A percentile compares a stretch with the other conserved stretches of the same genome.
These are phyloP conservation scores for Allolobophora icterica DNA, from an alignment of 2,888 invertebrate species.

Conservation along the genomic window DNA sequence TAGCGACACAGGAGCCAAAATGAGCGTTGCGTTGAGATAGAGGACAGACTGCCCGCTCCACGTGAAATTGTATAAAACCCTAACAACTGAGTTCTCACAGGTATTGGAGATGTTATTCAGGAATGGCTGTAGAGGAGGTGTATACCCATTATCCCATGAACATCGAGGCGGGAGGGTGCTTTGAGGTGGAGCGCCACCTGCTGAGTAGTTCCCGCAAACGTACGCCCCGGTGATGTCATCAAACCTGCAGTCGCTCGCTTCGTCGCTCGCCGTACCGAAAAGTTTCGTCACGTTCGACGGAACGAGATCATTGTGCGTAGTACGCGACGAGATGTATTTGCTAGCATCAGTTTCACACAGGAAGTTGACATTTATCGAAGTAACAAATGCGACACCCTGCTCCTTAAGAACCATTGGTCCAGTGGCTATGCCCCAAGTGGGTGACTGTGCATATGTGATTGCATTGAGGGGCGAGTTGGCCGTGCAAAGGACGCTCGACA, in stretches of 20 bases:
- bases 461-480: constrained; percentile 53
- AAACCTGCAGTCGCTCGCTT: constrained; percentile 40
- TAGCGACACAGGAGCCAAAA: constrained; percentile 51
- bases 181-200: not conserved
- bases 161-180: constrained; percentile 49
- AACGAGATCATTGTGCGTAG: constrained; percentile 48
- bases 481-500: constrained; percentile 47
- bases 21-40: constrained; percentile 53
- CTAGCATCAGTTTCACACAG: constrained; percentile 46
- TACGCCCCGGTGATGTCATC: constrained; percentile 40
- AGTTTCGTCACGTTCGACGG: constrained; percentile 27
- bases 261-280: constrained; percentile 19
- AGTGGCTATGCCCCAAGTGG: not conserved
- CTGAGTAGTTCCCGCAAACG: constrained; percentile 36
- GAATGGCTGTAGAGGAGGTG: constrained; percentile 49
- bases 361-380: constrained; percentile 51
- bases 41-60: constrained; percentile 55
- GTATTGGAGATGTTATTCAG: constrained; percentile 32
- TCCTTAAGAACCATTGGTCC: constrained; percentile 32
- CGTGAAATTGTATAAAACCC: constrained; percentile 56
- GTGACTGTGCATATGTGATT: constrained; percentile 51
- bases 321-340: constrained; percentile 46
- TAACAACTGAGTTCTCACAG: constrained; percentile 57
- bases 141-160: constrained; percentile 52
- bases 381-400: constrained; percentile 39